Percentiles rank a stretch among this genome's conserved stretches.
phyloP scores from a whole-genome alignment of 1,140 invertebrate species.

The Bombus pyrosoma region DNA sequence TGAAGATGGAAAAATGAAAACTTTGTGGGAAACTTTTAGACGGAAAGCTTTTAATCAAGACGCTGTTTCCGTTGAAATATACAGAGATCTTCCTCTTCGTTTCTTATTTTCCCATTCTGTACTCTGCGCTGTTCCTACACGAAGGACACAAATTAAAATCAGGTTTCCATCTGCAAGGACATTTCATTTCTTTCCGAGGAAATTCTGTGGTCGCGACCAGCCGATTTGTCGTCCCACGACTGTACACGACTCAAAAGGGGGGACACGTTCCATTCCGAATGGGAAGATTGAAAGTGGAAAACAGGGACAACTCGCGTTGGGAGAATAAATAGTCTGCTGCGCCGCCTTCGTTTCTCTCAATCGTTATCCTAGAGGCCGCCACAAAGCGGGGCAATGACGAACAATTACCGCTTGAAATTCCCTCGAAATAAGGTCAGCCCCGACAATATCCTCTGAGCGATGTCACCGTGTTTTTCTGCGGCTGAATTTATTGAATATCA shows the following conservation, averaged over 20 bases:
- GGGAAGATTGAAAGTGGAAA: slow-evolving; percentile 55
- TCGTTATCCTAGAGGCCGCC: slow-evolving; percentile 32
- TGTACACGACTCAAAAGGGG: slow-evolving; percentile 25
- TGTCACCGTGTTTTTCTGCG: slow-evolving; percentile 30
- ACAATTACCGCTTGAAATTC: slow-evolving; percentile 61
- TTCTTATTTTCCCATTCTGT: no score
- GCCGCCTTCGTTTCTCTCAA: slow-evolving; percentile 35
- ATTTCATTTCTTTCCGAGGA: background rate
- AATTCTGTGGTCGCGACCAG: no score
- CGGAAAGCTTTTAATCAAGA: no score
- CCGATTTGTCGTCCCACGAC: slow-evolving; percentile 17
- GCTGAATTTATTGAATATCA: slow-evolving; percentile 47
- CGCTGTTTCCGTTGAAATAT: no score
- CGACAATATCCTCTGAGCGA: slow-evolving; percentile 53
- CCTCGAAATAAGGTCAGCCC: slow-evolving; percentile 58
- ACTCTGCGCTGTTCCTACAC: no score
- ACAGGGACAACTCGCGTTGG: slow-evolving; percentile 42
- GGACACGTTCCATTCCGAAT: slow-evolving; percentile 30
- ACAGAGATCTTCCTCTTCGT: no score
- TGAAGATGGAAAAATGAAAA: no score
- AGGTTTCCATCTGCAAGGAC: background rate
- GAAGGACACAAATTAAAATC: background rate
- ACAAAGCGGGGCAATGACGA: slow-evolving; percentile 23
- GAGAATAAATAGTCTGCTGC: slow-evolving; percentile 42
- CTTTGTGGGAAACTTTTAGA: no score